phyloP scores from a whole-genome alignment of 2,113 vertebrate genomes.

The Cairina moschata region DNA sequence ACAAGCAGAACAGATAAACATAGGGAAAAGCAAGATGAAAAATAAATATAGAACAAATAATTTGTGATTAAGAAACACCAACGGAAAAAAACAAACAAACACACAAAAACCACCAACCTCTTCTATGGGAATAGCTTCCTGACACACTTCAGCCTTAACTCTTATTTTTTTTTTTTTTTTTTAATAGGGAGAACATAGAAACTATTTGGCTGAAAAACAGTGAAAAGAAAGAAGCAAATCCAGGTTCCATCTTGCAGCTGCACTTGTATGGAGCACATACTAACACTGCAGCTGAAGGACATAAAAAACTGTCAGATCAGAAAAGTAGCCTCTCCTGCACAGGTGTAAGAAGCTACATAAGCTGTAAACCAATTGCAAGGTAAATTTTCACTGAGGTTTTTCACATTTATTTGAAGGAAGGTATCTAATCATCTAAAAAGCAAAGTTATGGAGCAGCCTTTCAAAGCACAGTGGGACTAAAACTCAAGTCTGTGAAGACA shows the following conservation, averaged over 20 bases:
- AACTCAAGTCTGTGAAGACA: background rate
- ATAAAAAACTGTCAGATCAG: background rate
- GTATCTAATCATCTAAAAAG: background rate
- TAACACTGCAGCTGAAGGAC: background rate
- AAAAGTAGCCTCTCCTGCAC: background rate
- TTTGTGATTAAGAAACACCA: background rate
- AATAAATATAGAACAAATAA: background rate
- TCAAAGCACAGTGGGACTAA: background rate
- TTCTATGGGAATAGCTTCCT: background rate
- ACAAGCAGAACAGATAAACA: background rate
- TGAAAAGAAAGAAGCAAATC: background rate
- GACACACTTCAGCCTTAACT: background rate
- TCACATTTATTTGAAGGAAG: background rate
- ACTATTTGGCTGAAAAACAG: background rate
- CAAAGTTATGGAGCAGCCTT: background rate
- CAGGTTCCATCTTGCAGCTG: background rate
- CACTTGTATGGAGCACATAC: background rate
- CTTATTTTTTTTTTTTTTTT: background rate
- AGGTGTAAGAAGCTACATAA: background rate
- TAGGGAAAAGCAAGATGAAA: background rate
- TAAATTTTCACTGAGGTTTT: background rate
- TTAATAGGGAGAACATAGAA: background rate
- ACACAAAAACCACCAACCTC: background rate
- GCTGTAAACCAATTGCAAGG: background rate
- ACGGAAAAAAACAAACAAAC: background rate